Evolutionary conservation across 2,888 invertebrate genomes (phyloP).

Genomic region (Torymus auratus): DNA sequence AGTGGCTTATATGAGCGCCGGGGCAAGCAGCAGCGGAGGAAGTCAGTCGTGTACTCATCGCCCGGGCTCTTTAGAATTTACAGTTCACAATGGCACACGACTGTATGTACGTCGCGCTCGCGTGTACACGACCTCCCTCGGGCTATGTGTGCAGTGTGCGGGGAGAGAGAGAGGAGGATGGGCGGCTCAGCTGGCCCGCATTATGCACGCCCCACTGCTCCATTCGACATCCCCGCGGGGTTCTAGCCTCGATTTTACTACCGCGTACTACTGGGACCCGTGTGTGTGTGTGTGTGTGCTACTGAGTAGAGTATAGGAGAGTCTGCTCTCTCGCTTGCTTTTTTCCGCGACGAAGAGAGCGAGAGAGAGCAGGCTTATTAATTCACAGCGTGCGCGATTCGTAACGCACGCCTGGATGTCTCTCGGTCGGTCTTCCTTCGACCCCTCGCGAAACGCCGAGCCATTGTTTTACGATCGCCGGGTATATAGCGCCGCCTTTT

Average conservation of each 20-base stretch:
- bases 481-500: not conserved
- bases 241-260: conserved; percentile 37
- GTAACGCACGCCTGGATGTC: conserved; percentile 26
- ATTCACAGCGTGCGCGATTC: conserved; percentile 68
- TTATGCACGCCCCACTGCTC: conserved; percentile 72
- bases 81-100: conserved; percentile 34
- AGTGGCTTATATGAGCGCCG: conserved; percentile 58
- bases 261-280: not conserved
- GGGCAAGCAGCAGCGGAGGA: conserved; percentile 42
- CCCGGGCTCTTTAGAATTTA: conserved; percentile 52
- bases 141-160: conserved; percentile 45
- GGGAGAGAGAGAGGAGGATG: conserved; percentile 14
- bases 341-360: conserved; percentile 36
- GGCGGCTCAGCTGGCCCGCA: conserved; percentile 69
- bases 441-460: no score
- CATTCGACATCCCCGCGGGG: conserved; percentile 68
- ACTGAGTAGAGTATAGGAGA: not conserved
- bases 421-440: not conserved
- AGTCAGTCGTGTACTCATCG: conserved; percentile 62
- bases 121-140: conserved; percentile 58
- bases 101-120: conserved; percentile 30
- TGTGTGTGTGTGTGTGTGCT: not conserved
- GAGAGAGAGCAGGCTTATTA: conserved; percentile 70
- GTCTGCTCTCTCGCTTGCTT: not conserved
- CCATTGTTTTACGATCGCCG: not conserved